These are phyloP conservation scores for Phylloscopus whistleri DNA, from an alignment of 2,113 vertebrate genomes.

Conservation along the genomic window DNA sequence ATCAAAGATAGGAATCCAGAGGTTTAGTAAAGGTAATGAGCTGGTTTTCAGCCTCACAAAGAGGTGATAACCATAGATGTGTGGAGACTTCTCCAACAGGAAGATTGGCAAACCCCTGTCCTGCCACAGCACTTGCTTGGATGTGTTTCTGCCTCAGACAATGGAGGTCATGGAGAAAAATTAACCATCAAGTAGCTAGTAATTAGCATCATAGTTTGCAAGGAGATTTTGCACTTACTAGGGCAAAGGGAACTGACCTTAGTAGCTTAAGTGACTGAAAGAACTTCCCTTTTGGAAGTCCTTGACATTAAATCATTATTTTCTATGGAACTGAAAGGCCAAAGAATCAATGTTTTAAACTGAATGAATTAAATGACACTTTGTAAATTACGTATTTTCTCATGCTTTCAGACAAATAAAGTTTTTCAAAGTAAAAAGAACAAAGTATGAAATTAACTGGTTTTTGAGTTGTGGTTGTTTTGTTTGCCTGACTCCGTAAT, in stretches of 20 bases:
- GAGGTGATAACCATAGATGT: neutral
- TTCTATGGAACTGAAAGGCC: neutral
- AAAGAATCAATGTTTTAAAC: neutral
- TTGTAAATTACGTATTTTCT: neutral
- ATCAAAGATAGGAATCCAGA: neutral
- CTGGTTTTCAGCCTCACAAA: neutral
- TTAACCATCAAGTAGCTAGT: neutral
- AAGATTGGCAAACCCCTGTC: neutral
- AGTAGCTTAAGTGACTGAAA: neutral
- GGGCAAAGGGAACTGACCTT: neutral
- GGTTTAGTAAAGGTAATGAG: accelerated
- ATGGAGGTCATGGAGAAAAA: neutral
- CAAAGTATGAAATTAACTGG: accelerated
- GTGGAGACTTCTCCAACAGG: neutral
- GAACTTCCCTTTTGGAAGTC: neutral
- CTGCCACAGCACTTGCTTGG: neutral
- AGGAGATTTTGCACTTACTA: neutral
- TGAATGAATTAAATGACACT: neutral
- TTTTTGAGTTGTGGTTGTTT: neutral
- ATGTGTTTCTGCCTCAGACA: neutral
- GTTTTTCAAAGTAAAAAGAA: neutral
- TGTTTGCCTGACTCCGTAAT: neutral
- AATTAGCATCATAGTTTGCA: neutral
- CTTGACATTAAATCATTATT: neutral
- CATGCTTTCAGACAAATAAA: neutral